A percentile compares a stretch with the other conserved stretches of the same genome.
These are phyloP conservation scores for Galbula dea DNA, from an alignment of 2,113 vertebrate genomes.

Conservation along the genomic window DNA sequence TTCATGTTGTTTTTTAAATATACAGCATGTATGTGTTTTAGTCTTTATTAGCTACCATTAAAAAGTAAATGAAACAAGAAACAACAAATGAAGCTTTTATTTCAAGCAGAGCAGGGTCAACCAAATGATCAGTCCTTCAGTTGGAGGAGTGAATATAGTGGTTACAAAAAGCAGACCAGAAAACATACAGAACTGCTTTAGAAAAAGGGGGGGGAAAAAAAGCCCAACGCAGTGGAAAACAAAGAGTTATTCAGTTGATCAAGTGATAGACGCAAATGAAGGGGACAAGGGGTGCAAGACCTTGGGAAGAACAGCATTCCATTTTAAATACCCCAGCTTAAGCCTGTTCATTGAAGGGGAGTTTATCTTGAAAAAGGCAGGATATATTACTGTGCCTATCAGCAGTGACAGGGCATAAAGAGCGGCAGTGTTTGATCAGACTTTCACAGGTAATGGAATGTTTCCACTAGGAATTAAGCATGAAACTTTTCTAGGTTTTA, in stretches of 20 bases:
- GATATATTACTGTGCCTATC: constrained; percentile 30
- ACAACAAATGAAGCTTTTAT: constrained; percentile 47
- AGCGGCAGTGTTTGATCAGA: constrained; percentile 53
- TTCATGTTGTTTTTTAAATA: background rate
- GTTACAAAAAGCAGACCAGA: constrained; percentile 42
- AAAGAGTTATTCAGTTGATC: constrained; percentile 57
- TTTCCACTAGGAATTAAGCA: constrained; percentile 60
- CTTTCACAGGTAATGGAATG: constrained; percentile 34
- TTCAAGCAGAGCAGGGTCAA: constrained; percentile 28
- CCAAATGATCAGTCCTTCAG: constrained; percentile 23
- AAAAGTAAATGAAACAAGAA: constrained; percentile 45
- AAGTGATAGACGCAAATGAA: constrained; percentile 12
- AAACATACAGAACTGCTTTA: constrained; percentile 15
- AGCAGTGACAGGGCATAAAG: constrained; percentile 38
- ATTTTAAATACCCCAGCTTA: constrained; percentile 48
- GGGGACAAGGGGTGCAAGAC: constrained; percentile 16
- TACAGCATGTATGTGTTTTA: background rate
- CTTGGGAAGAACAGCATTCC: constrained; percentile 35
- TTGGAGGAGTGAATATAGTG: constrained; percentile 9
- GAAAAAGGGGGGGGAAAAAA: background rate
- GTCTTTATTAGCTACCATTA: constrained; percentile 38
- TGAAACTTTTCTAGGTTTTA: constrained; percentile 41
- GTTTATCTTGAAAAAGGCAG: constrained; percentile 15
- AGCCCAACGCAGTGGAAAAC: background rate
- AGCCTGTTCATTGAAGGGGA: background rate